Conservation (phyloP, 2,797 vertebrate genomes). For the Scyliorhinus canicula region DNA sequence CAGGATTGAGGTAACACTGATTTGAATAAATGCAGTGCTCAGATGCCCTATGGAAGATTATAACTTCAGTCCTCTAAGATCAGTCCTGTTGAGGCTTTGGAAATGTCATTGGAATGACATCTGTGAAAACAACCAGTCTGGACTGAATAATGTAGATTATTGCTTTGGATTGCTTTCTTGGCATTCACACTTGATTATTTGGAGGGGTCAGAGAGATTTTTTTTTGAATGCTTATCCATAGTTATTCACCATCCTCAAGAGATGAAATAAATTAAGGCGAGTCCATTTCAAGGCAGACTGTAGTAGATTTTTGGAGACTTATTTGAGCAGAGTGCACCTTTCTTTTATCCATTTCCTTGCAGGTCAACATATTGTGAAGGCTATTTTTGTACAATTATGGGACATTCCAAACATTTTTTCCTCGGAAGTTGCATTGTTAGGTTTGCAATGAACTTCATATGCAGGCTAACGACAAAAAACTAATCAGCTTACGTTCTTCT, state of each 20-base stretch:
- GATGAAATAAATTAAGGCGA: not conserved
- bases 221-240: not conserved
- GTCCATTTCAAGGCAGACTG: not conserved
- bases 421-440: no score
- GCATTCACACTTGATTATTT: not conserved
- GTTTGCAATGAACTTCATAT: not conserved
- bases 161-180: not conserved
- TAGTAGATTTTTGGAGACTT: not conserved
- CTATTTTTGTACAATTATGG: not conserved
- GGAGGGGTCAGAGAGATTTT: not conserved
- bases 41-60: not conserved
- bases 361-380: not conserved
- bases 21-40: not conserved
- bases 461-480: not conserved
- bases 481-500: not conserved
- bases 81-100: not conserved
- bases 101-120: not conserved
- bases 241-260: not conserved
- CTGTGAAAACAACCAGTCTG: not conserved
- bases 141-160: not conserved
- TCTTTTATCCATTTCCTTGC: not conserved
- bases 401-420: no score
- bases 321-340: not conserved
- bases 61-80: no score
- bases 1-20: not conserved